Base-by-base conservation (phyloP, 2,888 invertebrate genomes). In the Phragmatobia fuliginosa region DNA sequence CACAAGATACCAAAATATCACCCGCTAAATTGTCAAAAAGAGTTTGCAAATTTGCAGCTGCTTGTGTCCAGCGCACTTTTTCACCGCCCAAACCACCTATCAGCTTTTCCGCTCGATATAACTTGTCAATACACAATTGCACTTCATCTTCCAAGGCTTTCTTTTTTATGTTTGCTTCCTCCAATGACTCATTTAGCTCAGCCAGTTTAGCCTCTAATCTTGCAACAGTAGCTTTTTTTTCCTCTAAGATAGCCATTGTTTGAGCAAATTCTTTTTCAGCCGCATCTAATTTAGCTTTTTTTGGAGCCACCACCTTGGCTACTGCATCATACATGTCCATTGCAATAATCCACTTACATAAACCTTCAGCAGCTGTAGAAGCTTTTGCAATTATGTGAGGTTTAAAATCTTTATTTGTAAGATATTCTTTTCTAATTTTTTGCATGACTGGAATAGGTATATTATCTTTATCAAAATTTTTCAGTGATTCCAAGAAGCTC, bases 301-400 rank as follows among this genome's bases (percentile, higher is more conserved):
- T 98, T 0, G 98, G 98, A 18, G 97, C 98, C 14, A 98, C 97
- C 61, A 97, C 96, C 92, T 97, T 98, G 62, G 97, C 97, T 2
- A 98, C 97, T 62, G 96, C 96, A 87, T 98, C 98, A 87, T 98
- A 98, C 92, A 97, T 96, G 85, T 98, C 98, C 96, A 98, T 97
- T 1, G 98, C 98, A 77, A 97, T 96, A 66, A 98, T 97, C 98
- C 98, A 98, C 88, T 98, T 97, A 88, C 98, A 98, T 58, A 98
- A 94, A 67, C 99, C 99, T 94, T 99, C 98, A 32, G 99, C 99
- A 5, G 99, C 99, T 76, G 98, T 97, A 0, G 99, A 99, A 0
- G 99, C 99, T 91, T 98, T 98, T 21, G 97, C 97, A 68, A 98
- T 97, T 68, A 97, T 96, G 71, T 96, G 94, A 1, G 98, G 98